phyloP scores from a whole-genome alignment of 1,140 invertebrate genomes.

The Meloidogyne hapla region DNA sequence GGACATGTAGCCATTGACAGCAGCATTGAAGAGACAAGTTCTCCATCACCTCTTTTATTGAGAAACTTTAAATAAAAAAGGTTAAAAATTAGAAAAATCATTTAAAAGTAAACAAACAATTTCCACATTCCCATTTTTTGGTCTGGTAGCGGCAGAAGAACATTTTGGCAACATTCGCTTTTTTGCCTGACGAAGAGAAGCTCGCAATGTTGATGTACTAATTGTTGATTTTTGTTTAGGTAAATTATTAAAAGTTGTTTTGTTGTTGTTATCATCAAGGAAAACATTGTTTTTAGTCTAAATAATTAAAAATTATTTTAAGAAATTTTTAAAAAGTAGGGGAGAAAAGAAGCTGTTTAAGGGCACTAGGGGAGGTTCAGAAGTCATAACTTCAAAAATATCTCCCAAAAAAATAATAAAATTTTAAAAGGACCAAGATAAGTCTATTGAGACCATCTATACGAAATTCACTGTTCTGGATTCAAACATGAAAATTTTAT shows the following conservation, averaged over 20 bases:
- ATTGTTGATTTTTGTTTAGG: background rate
- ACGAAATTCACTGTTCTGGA: too few species aligned
- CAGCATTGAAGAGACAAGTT: slow-evolving; percentile 17
- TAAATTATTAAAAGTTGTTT: background rate
- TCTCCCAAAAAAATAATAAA: too few species aligned
- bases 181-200: background rate
- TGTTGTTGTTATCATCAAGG: background rate
- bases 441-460: too few species aligned
- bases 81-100: background rate
- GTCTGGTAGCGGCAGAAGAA: background rate
- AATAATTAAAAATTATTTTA: background rate
- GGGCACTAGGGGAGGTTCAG: too few species aligned
- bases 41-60: slow-evolving; percentile 1
- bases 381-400: too few species aligned
- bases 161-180: background rate
- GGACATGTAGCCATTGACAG: slow-evolving; percentile 20
- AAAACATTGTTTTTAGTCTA: background rate
- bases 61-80: background rate
- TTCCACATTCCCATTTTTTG: background rate
- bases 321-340: too few species aligned
- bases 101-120: slow-evolving; percentile 13
- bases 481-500: background rate
- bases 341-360: too few species aligned
- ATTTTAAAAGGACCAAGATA: too few species aligned
- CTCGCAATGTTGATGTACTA: background rate